Evolutionary conservation across 2,888 invertebrate genomes (phyloP).

Genomic region (Drosophila anceps): DNA sequence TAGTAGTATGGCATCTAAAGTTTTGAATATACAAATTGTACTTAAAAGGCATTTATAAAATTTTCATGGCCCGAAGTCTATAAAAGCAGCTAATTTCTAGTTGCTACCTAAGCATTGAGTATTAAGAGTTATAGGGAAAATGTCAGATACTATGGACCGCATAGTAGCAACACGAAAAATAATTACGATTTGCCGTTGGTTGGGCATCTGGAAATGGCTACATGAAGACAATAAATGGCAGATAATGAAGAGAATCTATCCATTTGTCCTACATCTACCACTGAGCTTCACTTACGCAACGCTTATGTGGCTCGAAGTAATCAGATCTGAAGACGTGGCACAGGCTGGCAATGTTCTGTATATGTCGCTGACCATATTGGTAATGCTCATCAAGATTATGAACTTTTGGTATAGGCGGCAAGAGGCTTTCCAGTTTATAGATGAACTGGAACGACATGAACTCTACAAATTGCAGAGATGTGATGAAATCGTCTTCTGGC

Average conservation of each 20-base stretch:
- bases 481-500: conserved; percentile 52
- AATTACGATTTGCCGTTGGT: conserved; percentile 36
- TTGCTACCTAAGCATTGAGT: not conserved
- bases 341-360: conserved; percentile 67
- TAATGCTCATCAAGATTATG: conserved; percentile 58
- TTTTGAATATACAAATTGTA: not conserved
- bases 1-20: not conserved
- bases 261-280: conserved; percentile 59
- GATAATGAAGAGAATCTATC: conserved; percentile 35
- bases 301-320: conserved; percentile 66
- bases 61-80: conserved; percentile 38
- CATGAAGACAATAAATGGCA: conserved; percentile 3
- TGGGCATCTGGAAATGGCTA: conserved; percentile 53
- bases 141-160: conserved; percentile 41
- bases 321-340: conserved; percentile 54
- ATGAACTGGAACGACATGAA: conserved; percentile 36
- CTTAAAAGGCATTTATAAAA: conserved; percentile 4
- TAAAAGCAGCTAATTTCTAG: conserved; percentile 45
- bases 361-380: conserved; percentile 67
- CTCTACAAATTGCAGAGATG: conserved; percentile 26
- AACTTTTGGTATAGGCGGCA: conserved; percentile 61
- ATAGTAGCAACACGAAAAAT: conserved; percentile 30
- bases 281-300: conserved; percentile 52
- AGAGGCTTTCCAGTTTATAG: conserved; percentile 43
- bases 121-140: conserved; percentile 2